Conservation (phyloP, 2,797 vertebrate species). For the Salarias fasciatus region DNA sequence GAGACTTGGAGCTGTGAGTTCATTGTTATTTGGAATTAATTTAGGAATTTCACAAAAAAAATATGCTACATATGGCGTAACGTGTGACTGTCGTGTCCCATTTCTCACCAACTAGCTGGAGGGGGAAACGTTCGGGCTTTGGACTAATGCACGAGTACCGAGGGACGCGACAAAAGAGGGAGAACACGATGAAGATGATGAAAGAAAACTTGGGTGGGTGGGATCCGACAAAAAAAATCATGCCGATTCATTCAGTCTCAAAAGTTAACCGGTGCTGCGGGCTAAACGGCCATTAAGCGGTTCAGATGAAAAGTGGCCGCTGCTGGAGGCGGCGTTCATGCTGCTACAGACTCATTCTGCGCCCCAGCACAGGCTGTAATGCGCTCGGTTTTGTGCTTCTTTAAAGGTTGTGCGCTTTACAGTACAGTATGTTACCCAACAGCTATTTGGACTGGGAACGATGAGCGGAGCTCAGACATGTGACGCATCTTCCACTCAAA, state of each 20-base stretch:
- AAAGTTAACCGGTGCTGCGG: conserved; percentile 28
- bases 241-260: conserved; percentile 16
- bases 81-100: conserved; percentile 37
- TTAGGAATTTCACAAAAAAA: too few relatives aligned
- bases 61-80: too few relatives aligned
- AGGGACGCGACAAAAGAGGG: conserved; percentile 31
- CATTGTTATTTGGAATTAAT: too few relatives aligned
- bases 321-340: conserved; percentile 29
- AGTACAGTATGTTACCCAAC: conserved; percentile 6
- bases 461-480: neutral
- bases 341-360: conserved; percentile 28
- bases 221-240: conserved; percentile 30
- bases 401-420: conserved; percentile 15
- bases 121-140: conserved; percentile 23
- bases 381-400: conserved; percentile 28
- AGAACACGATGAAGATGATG: conserved; percentile 32
- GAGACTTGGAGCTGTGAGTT: too few relatives aligned
- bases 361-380: neutral
- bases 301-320: conserved; percentile 43
- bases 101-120: conserved; percentile 32
- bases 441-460: neutral
- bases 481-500: neutral
- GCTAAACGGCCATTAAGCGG: conserved; percentile 38
- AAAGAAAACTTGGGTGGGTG: conserved; percentile 17
- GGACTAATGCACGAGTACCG: conserved; percentile 28